phyloP scores from a whole-genome alignment of 2,888 invertebrate genomes.

The Ceramica pisi region DNA sequence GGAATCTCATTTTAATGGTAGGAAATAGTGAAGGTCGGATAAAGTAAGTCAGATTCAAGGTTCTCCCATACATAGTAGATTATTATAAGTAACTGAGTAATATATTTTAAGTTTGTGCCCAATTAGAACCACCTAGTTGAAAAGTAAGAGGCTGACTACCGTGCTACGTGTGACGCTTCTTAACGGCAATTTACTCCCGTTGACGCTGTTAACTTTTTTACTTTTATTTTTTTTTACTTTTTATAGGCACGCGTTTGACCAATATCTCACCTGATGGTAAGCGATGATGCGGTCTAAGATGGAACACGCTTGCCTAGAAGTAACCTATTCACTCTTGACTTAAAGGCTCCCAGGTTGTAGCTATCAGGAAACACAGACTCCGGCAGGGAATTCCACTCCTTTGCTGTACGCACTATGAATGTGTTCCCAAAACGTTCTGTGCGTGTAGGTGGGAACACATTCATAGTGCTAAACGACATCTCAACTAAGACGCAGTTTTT shows the following conservation, averaged over 20 bases:
- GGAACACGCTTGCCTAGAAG: too few relatives aligned
- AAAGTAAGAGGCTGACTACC: slow-evolving; percentile 18
- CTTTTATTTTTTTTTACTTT: too few relatives aligned
- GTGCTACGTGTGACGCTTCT: slow-evolving; percentile 7
- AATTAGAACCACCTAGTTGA: slow-evolving; percentile 13
- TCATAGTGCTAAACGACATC: neutral
- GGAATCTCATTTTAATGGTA: neutral
- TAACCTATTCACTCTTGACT: too few relatives aligned
- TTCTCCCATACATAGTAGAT: neutral
- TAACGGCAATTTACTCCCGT: slow-evolving; percentile 8
- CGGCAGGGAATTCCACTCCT: too few relatives aligned
- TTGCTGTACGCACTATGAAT: too few relatives aligned
- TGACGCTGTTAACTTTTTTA: slow-evolving; percentile 8
- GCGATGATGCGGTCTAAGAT: too few relatives aligned
- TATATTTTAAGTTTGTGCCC: neutral
- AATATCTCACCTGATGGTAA: too few relatives aligned
- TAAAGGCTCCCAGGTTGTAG: too few relatives aligned
- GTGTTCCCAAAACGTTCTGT: too few relatives aligned
- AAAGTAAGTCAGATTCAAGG: slow-evolving; percentile 6
- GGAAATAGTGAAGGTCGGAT: neutral
- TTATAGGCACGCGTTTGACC: too few relatives aligned
- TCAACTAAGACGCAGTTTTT: slow-evolving; percentile 6
- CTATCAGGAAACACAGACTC: too few relatives aligned
- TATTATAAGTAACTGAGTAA: neutral
- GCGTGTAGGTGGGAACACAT: too few relatives aligned